Percentiles rank a stretch among this genome's conserved stretches.
Evolutionary conservation across 2,797 vertebrate species (phyloP).

Genomic region (Glossophaga mutica): DNA sequence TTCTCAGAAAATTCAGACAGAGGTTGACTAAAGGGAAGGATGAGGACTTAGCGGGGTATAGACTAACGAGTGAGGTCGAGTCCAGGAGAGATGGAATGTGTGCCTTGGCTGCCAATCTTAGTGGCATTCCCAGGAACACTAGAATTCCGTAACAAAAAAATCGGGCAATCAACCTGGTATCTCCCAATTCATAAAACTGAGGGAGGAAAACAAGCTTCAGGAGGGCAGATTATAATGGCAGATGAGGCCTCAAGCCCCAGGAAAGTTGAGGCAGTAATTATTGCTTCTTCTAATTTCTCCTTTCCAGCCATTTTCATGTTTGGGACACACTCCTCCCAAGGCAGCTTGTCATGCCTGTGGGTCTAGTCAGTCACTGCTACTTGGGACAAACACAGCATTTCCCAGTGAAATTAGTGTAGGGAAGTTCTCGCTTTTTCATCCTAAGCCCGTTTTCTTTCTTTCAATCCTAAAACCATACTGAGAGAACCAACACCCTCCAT

Average conservation of each 20-base stretch:
- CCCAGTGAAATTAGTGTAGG: not conserved
- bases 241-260: not conserved
- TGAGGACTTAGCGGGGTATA: not conserved
- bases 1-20: constrained; percentile 57
- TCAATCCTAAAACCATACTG: constrained; percentile 21
- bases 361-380: constrained; percentile 17
- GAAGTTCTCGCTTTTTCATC: constrained; percentile 35
- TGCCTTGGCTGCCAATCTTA: not conserved
- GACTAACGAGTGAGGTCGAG: constrained; percentile 47
- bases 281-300: constrained; percentile 7
- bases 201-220: not conserved
- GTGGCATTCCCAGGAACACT: not conserved
- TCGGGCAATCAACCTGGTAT: not conserved
- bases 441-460: constrained; percentile 33
- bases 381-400: constrained; percentile 26
- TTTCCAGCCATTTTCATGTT: constrained; percentile 15
- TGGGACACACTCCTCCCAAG: not conserved
- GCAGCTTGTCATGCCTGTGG: constrained; percentile 25
- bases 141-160: not conserved
- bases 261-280: not conserved
- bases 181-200: constrained; percentile 29
- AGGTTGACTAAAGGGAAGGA: not conserved
- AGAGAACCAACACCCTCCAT: constrained; percentile 25
- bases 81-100: not conserved
- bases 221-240: not conserved